These are phyloP conservation scores for Laothoe populi DNA, from an alignment of 2,888 invertebrate species.

Conservation along the genomic window DNA sequence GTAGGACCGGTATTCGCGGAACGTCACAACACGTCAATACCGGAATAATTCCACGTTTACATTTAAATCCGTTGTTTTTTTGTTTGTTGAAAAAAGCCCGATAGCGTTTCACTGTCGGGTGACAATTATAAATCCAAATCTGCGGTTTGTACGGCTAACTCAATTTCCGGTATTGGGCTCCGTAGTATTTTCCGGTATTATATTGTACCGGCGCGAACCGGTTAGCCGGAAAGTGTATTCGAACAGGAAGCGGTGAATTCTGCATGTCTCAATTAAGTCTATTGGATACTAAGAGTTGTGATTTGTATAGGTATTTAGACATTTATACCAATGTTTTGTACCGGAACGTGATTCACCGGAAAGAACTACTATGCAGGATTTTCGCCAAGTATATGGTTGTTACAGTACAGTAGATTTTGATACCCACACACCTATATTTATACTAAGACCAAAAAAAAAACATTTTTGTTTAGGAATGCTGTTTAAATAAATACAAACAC, in stretches of 20 bases:
- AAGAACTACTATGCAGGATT: too few relatives aligned
- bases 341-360: too few relatives aligned
- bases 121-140: constrained; percentile 31
- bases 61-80: constrained; percentile 13
- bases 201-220: constrained; percentile 16
- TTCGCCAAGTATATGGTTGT: too few relatives aligned
- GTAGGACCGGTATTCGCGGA: not conserved
- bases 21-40: constrained; percentile 1
- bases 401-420: too few relatives aligned
- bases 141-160: constrained; percentile 36
- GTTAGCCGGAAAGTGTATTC: constrained; percentile 8
- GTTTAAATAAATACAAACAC: too few relatives aligned
- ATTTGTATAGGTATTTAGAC: not conserved
- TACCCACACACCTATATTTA: too few relatives aligned
- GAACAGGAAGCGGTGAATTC: constrained; percentile 11
- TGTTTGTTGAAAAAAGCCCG: constrained; percentile 19
- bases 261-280: constrained; percentile 14
- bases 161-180: constrained; percentile 36
- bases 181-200: constrained; percentile 30
- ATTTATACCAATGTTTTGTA: too few relatives aligned
- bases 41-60: constrained; percentile 16
- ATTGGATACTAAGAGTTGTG: not conserved
- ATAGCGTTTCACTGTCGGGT: constrained; percentile 15
- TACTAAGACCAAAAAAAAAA: too few relatives aligned
- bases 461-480: too few relatives aligned